These are phyloP conservation scores for Laupala kohalensis DNA, from an alignment of 1,140 invertebrate species.

Conservation along the genomic window DNA sequence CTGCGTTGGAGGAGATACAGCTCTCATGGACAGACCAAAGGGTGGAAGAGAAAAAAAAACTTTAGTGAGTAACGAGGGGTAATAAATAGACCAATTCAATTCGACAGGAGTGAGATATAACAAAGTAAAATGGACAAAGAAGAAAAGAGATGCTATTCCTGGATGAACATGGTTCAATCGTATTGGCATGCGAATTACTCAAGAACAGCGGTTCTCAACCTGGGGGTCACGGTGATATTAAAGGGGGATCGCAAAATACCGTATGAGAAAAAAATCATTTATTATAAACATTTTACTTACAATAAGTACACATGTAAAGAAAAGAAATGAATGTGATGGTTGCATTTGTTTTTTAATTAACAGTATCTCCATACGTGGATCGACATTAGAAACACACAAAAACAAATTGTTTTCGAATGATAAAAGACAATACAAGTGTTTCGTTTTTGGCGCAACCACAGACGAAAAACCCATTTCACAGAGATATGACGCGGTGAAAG, in stretches of 20 bases:
- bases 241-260: background rate
- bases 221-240: background rate
- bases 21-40: too few relatives aligned
- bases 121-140: too few relatives aligned
- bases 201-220: background rate
- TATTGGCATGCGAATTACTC: too few relatives aligned
- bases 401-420: background rate
- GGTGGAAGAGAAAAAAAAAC: too few relatives aligned
- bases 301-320: constrained; percentile 1
- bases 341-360: background rate
- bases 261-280: background rate
- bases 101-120: too few relatives aligned
- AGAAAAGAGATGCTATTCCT: too few relatives aligned
- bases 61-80: too few relatives aligned
- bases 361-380: background rate
- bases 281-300: background rate
- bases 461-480: background rate
- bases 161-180: too few relatives aligned
- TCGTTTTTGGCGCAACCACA: background rate
- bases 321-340: background rate
- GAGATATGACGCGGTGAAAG: background rate
- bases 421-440: background rate
- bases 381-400: constrained; percentile 1
- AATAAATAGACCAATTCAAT: too few relatives aligned
- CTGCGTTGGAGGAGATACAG: too few relatives aligned